A percentile compares a stretch with the other conserved stretches of the same genome.
These are phyloP conservation scores for Adrianichthys oophorus DNA, from an alignment of 2,797 vertebrate genomes.

Conservation along the genomic window DNA sequence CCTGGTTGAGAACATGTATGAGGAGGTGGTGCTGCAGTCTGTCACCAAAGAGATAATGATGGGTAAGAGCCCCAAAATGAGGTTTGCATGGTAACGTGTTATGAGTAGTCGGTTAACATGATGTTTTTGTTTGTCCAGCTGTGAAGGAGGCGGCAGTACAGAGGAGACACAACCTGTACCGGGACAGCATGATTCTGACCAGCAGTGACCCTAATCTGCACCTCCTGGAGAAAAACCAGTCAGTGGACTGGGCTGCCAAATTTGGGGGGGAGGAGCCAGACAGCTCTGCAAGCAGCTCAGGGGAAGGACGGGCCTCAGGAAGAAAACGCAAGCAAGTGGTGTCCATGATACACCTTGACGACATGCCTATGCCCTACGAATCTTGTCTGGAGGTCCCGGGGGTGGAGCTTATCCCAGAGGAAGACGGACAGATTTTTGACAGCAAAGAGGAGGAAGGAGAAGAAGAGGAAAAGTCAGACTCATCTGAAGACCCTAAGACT, in stretches of 20 bases:
- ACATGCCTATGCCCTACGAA: slow-evolving; percentile 74
- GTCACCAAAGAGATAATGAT: slow-evolving; percentile 96
- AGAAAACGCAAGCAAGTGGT: slow-evolving; percentile 89
- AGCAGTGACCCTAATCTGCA: slow-evolving; percentile 95
- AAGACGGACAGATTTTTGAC: slow-evolving; percentile 32
- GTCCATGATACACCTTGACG: slow-evolving; percentile 88
- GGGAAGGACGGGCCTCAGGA: slow-evolving; percentile 16
- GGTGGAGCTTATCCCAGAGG: slow-evolving; percentile 78
- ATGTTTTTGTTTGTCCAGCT: slow-evolving; percentile 67
- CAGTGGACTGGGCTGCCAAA: slow-evolving; percentile 87
- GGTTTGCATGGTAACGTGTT: background rate
- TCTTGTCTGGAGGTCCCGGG: slow-evolving; percentile 78
- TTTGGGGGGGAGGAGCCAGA: slow-evolving; percentile 50
- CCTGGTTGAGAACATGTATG: slow-evolving; percentile 91
- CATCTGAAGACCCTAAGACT: slow-evolving; percentile 48
- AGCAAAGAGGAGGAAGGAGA: background rate
- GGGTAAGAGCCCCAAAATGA: slow-evolving; percentile 74
- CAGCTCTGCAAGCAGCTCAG: background rate
- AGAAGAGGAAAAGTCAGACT: slow-evolving; percentile 3
- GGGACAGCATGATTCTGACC: slow-evolving; percentile 93
- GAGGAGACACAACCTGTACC: slow-evolving; percentile 93
- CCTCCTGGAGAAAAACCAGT: slow-evolving; percentile 79
- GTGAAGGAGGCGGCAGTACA: slow-evolving; percentile 97
- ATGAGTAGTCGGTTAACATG: background rate
- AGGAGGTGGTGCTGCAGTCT: slow-evolving; percentile 94